Percentiles rank a stretch among this genome's conserved stretches.
Conservation (phyloP, 2,113 vertebrate species). For the Cygnus atratus region DNA sequence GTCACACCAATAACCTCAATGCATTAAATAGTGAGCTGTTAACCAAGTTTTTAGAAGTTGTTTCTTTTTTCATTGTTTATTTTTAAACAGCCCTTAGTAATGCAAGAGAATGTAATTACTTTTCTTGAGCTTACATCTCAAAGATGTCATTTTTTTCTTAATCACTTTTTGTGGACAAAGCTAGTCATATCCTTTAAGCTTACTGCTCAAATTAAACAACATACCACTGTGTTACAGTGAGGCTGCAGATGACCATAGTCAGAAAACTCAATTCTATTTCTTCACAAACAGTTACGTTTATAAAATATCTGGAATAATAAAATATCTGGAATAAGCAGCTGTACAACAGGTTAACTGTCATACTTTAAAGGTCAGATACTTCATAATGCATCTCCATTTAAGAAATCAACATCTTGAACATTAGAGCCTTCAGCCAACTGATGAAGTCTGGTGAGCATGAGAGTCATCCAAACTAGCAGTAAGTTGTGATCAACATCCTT, state of each 20-base stretch:
- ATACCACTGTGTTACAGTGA: background rate
- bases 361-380: constrained; percentile 40
- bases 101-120: background rate
- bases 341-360: constrained; percentile 44
- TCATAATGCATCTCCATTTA: constrained; percentile 3
- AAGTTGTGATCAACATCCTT: background rate
- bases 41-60: background rate
- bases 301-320: constrained; percentile 42
- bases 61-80: background rate
- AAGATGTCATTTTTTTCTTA: background rate
- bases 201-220: background rate
- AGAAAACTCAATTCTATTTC: background rate
- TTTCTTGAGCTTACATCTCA: constrained; percentile 4
- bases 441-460: constrained; percentile 17
- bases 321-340: constrained; percentile 57
- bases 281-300: constrained; percentile 11
- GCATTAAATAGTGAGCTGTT: background rate
- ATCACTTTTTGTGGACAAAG: constrained; percentile 29
- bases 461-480: background rate
- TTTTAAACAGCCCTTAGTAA: background rate
- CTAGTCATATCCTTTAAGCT: background rate
- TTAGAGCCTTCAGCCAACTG: background rate
- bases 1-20: background rate
- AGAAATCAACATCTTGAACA: background rate
- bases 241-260: background rate